A percentile compares a stretch with the other conserved stretches of the same genome.
phyloP scores from a whole-genome alignment of 2,888 invertebrate genomes.

The Monopis laevigella region DNA sequence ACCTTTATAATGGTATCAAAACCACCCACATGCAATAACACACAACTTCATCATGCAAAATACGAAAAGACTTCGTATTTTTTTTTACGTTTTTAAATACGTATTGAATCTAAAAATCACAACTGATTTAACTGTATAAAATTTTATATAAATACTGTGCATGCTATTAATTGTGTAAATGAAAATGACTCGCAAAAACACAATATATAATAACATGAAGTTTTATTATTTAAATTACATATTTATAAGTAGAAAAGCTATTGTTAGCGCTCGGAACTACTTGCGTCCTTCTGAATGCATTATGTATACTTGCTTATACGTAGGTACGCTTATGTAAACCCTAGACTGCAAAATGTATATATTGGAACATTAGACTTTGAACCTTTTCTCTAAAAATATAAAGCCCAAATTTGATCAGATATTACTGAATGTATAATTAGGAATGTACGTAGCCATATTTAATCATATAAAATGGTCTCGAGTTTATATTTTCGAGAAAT shows the following conservation, averaged over 20 bases:
- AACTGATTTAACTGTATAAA: no score
- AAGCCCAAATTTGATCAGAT: not conserved
- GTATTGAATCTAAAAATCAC: no score
- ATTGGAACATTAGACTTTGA: not conserved
- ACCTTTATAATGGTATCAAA: no score
- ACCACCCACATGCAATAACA: no score
- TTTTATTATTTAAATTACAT: constrained; percentile 4
- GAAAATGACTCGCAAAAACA: constrained; percentile 1
- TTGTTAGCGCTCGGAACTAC: not conserved
- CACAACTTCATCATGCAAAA: no score
- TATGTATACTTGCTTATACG: no score
- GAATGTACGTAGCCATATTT: not conserved
- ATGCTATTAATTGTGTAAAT: not conserved
- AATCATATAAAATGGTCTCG: constrained; percentile 8
- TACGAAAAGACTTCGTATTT: no score
- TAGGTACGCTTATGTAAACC: no score
- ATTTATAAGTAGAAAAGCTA: not conserved
- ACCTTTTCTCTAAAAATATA: not conserved
- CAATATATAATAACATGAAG: not conserved
- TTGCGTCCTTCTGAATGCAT: constrained; percentile 1
- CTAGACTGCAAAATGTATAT: no score
- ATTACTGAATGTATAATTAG: not conserved
- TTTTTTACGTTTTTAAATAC: no score
- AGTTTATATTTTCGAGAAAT: constrained; percentile 3
- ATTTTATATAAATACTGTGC: no score